Conservation (phyloP, 37 sponge, comb jelly and placozoan species). For the Crambe crambe region DNA sequence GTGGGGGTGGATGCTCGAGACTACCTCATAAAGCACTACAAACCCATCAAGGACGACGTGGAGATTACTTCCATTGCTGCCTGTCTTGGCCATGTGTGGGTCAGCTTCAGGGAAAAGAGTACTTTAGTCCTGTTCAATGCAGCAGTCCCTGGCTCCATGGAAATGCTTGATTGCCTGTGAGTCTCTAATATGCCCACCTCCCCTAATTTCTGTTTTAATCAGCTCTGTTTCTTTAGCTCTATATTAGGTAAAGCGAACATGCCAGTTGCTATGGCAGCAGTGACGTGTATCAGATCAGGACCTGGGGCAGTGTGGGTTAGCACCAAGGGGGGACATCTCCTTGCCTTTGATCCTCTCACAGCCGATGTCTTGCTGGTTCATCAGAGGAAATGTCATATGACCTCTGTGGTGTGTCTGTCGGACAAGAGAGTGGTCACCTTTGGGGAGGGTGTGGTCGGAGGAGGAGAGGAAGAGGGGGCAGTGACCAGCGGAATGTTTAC, state of each 20-base stretch:
- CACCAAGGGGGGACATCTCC: slow-evolving; percentile 51
- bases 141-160: background rate
- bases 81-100: slow-evolving; percentile 37
- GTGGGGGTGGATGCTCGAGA: slow-evolving; percentile 30
- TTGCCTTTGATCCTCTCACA: slow-evolving; percentile 47
- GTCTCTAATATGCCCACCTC: background rate
- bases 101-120: slow-evolving; percentile 10
- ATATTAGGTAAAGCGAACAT: slow-evolving; percentile 8
- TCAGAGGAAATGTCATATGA: slow-evolving; percentile 3
- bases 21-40: slow-evolving; percentile 27
- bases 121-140: slow-evolving; percentile 23
- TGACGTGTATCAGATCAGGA: slow-evolving; percentile 32
- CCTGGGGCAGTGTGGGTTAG: slow-evolving; percentile 58
- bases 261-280: background rate
- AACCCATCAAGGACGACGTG: slow-evolving; percentile 17
- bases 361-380: slow-evolving; percentile 44
- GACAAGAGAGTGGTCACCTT: slow-evolving; percentile 25
- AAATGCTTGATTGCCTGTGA: slow-evolving; percentile 32
- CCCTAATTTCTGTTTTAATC: background rate
- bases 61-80: slow-evolving; percentile 4
- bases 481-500: slow-evolving; percentile 17
- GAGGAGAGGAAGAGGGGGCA: slow-evolving; percentile 7
- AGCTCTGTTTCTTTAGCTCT: background rate
- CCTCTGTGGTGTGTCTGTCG: slow-evolving; percentile 18
- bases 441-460: slow-evolving; percentile 17